phyloP scores from a whole-genome alignment of 1,140 invertebrate species.

The Melipona quadrifasciata region DNA sequence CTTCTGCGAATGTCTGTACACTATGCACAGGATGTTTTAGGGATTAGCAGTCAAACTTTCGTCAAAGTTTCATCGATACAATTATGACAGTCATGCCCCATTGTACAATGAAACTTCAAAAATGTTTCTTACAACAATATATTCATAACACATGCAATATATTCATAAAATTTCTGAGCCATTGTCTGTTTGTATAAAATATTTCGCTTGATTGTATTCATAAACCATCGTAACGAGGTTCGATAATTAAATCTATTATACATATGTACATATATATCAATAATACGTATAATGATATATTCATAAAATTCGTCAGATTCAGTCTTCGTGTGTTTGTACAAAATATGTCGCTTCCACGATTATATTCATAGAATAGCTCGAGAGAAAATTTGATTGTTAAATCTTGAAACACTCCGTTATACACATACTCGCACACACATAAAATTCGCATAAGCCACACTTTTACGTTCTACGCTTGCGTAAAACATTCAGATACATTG shows the following conservation, averaged over 20 bases:
- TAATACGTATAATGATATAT: not conserved
- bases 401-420: not conserved
- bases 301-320: not conserved
- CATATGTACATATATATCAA: no score
- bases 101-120: not conserved
- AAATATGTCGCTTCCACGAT: not conserved
- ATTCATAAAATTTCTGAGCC: not conserved
- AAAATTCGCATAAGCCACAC: no score
- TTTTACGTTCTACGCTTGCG: no score
- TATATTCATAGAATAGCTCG: not conserved
- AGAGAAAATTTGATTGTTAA: not conserved
- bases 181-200: not conserved
- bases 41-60: not conserved
- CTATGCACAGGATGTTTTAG: not conserved
- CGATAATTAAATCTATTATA: not conserved
- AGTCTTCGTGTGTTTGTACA: not conserved
- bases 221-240: not conserved
- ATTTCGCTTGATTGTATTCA: not conserved
- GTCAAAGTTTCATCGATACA: not conserved
- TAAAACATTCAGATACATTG: no score
- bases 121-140: not conserved
- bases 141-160: not conserved
- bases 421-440: not conserved
- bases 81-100: not conserved
- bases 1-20: no score